Conservation (phyloP, 2,113 vertebrate genomes). For the Gopherus evgoodei region DNA sequence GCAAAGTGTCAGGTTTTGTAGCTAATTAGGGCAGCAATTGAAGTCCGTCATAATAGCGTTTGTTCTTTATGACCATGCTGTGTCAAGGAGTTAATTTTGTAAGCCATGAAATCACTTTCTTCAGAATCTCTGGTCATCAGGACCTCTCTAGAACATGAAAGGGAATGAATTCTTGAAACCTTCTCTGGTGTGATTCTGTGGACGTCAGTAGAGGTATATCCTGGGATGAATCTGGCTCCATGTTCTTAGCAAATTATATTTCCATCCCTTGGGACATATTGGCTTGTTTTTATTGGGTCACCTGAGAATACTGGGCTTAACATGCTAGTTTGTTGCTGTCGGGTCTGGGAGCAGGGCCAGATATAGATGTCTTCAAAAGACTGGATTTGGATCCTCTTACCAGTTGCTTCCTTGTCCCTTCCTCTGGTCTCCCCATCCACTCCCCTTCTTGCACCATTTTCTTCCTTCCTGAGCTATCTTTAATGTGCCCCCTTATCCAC, state of each 20-base stretch:
- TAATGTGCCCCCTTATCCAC: neutral
- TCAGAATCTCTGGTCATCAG: neutral
- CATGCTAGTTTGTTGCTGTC: neutral
- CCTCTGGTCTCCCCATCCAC: neutral
- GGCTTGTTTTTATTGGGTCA: neutral
- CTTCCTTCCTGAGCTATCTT: neutral
- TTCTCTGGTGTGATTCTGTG: neutral
- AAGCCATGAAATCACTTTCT: neutral
- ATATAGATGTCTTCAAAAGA: neutral
- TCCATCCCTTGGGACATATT: neutral
- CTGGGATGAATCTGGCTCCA: neutral
- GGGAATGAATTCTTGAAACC: neutral
- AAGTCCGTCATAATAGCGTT: too few species aligned
- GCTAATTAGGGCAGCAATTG: neutral
- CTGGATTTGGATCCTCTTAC: neutral
- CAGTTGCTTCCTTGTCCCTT: neutral
- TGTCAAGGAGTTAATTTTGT: neutral
- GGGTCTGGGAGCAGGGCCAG: neutral
- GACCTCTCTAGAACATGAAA: neutral
- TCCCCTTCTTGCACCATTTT: neutral
- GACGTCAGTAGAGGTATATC: too few species aligned
- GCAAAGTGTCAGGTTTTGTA: neutral
- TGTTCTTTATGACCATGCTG: neutral
- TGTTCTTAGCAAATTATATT: neutral
- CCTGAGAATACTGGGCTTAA: neutral